These are phyloP conservation scores for Elegia similella DNA, from an alignment of 2,888 invertebrate genomes.

Conservation along the genomic window DNA sequence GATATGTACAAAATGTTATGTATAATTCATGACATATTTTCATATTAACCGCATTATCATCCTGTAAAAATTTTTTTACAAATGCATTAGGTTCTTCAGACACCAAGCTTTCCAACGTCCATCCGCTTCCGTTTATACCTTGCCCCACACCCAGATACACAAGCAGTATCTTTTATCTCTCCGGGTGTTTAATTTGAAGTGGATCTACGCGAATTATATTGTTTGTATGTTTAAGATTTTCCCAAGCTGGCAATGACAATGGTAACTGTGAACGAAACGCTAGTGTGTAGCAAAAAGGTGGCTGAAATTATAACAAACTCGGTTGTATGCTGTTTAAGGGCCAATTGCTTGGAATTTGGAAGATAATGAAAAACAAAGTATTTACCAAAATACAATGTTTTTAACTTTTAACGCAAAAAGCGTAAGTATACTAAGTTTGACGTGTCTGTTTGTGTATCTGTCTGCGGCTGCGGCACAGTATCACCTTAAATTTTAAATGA, in stretches of 20 bases:
- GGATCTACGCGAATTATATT: slow-evolving; percentile 39
- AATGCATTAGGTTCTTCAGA: too few relatives aligned
- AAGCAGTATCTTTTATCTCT: slow-evolving; percentile 38
- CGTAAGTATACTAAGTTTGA: too few relatives aligned
- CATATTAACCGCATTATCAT: too few relatives aligned
- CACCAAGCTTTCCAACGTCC: too few relatives aligned
- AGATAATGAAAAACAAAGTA: neutral
- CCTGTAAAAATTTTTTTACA: too few relatives aligned
- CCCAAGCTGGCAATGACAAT: slow-evolving; percentile 22
- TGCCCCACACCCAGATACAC: slow-evolving; percentile 26
- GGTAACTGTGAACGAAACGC: slow-evolving; percentile 12
- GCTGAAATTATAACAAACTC: neutral
- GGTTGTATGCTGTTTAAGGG: neutral
- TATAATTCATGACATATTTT: too few relatives aligned
- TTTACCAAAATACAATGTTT: neutral
- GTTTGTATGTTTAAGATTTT: slow-evolving; percentile 38
- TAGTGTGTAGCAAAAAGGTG: neutral
- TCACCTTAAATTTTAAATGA: too few relatives aligned
- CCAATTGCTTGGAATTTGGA: neutral
- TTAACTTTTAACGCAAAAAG: neutral
- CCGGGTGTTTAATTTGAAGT: slow-evolving; percentile 38
- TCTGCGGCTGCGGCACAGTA: too few relatives aligned
- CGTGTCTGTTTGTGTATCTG: too few relatives aligned
- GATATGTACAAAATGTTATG: too few relatives aligned
- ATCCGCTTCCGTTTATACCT: slow-evolving; percentile 24